Conservation (phyloP, 2,888 invertebrate species). For the Sesia bembeciformis region DNA sequence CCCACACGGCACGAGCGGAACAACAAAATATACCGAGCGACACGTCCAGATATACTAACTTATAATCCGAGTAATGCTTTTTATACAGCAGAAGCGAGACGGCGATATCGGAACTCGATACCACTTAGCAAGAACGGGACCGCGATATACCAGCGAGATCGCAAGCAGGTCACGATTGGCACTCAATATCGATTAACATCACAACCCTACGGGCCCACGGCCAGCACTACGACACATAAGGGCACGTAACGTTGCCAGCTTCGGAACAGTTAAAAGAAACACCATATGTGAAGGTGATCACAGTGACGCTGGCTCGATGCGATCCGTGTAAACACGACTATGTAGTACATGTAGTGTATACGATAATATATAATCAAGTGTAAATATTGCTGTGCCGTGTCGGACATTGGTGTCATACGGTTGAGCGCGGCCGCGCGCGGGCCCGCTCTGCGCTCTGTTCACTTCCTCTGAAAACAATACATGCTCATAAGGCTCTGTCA, state of each 20-base stretch:
- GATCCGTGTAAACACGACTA: neutral
- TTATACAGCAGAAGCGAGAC: neutral
- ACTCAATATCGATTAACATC: no score
- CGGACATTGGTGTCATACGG: constrained; percentile 23
- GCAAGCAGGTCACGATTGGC: neutral
- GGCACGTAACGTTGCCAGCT: neutral
- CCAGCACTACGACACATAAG: neutral
- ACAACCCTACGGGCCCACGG: neutral
- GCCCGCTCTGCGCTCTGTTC: neutral
- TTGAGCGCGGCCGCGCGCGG: constrained; percentile 5
- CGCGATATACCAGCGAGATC: neutral
- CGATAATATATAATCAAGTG: neutral
- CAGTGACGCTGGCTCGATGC: constrained; percentile 15
- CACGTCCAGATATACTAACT: no score
- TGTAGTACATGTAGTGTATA: neutral
- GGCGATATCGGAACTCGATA: neutral
- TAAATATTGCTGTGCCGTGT: constrained; percentile 22
- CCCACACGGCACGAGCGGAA: neutral
- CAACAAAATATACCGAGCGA: no score
- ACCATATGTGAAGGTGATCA: constrained; percentile 31
- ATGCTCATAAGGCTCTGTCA: no score
- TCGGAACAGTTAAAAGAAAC: constrained; percentile 19
- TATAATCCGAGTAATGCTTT: no score
- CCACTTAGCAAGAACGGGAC: neutral
- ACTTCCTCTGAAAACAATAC: neutral